These are phyloP conservation scores for Protomyctophum bolini DNA, from an alignment of 2,113 vertebrate genomes.

Conservation along the genomic window DNA sequence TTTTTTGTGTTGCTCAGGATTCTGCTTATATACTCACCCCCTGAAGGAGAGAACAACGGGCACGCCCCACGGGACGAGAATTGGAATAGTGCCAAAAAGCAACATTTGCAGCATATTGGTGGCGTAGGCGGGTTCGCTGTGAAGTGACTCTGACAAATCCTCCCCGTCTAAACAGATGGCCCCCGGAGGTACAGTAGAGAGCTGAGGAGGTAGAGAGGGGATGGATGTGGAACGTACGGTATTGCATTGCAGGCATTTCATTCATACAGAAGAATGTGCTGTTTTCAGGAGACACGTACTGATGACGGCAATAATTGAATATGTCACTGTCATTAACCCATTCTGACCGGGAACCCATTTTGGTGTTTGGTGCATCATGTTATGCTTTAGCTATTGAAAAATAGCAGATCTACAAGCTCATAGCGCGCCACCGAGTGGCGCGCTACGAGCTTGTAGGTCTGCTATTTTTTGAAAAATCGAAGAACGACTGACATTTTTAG, in stretches of 20 bases:
- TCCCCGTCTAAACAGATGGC: slow-evolving; percentile 39
- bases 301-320: no score
- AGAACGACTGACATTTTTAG: no score
- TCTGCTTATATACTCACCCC: background rate
- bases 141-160: slow-evolving; percentile 33
- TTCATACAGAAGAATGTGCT: background rate
- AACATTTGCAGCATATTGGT: slow-evolving; percentile 35
- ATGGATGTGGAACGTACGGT: background rate
- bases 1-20: background rate
- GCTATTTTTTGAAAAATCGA: no score
- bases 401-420: no score
- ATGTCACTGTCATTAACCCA: no score
- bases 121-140: slow-evolving; percentile 31
- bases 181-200: slow-evolving; percentile 24
- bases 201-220: background rate
- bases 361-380: no score
- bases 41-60: slow-evolving; percentile 18
- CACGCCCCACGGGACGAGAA: background rate
- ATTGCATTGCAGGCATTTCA: slow-evolving; percentile 4
- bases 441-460: no score
- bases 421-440: no score
- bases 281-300: no score
- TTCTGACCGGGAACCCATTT: no score
- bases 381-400: no score
- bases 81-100: slow-evolving; percentile 39